These are phyloP conservation scores for Grus americana DNA, from an alignment of 2,113 vertebrate species.

Conservation along the genomic window DNA sequence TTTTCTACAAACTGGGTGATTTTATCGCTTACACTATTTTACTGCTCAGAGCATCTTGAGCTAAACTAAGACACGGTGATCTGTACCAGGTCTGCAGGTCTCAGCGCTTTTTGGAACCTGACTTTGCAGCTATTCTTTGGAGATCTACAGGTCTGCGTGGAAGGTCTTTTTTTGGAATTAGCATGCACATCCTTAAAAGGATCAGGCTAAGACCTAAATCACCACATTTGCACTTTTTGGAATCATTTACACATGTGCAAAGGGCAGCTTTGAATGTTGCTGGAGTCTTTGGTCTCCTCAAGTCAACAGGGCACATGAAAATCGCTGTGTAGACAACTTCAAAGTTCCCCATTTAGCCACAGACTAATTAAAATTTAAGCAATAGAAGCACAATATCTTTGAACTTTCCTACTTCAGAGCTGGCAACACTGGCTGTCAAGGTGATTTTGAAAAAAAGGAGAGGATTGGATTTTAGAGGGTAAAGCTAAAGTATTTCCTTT, in stretches of 20 bases:
- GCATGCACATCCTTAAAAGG: neutral
- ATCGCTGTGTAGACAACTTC: neutral
- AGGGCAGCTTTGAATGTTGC: neutral
- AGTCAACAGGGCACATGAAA: conserved; percentile 3
- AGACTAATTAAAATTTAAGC: conserved; percentile 39
- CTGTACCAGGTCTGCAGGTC: neutral
- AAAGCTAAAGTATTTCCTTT: neutral
- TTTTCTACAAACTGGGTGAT: neutral
- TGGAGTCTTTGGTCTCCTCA: neutral
- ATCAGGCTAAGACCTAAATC: neutral
- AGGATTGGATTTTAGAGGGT: neutral
- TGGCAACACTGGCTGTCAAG: neutral
- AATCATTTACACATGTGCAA: neutral
- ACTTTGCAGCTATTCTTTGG: neutral
- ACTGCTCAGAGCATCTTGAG: neutral
- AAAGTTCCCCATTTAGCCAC: neutral
- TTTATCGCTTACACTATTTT: neutral
- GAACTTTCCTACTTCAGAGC: conserved; percentile 8
- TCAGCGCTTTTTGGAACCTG: neutral
- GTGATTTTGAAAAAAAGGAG: neutral
- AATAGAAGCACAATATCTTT: conserved; percentile 2
- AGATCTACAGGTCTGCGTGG: neutral
- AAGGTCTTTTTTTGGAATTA: neutral
- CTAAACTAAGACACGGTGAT: neutral
- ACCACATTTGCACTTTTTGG: neutral